Conservation (phyloP, 2,113 vertebrate species). For the Poicephalus meyeri region DNA sequence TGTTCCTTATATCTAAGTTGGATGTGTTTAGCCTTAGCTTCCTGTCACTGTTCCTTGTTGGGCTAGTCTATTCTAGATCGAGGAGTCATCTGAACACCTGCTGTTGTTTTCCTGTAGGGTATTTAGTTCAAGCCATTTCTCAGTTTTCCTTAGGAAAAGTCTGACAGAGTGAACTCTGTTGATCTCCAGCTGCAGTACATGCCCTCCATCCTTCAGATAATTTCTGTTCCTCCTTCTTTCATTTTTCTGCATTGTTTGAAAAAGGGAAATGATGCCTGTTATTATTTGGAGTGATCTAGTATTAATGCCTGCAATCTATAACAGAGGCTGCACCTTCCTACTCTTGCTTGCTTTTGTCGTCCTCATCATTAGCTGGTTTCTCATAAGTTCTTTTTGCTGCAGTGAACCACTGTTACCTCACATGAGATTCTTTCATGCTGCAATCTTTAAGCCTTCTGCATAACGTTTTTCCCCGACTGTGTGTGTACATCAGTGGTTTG, state of each 20-base stretch:
- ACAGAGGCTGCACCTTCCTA: background rate
- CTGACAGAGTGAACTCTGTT: background rate
- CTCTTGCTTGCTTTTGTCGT: background rate
- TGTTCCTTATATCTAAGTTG: background rate
- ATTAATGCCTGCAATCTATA: background rate
- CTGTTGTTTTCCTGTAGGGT: background rate
- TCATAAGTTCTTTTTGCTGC: background rate
- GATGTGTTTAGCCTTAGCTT: background rate
- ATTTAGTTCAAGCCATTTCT: background rate
- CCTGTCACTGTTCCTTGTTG: background rate
- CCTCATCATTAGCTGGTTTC: rapidly evolving
- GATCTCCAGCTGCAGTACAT: background rate
- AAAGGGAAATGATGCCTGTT: background rate
- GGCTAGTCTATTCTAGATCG: background rate
- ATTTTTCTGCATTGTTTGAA: background rate
- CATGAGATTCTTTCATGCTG: background rate
- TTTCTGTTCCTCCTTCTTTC: background rate
- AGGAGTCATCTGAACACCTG: background rate
- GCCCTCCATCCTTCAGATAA: background rate
- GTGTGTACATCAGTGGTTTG: background rate
- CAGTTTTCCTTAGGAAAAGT: background rate
- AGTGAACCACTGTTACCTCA: background rate
- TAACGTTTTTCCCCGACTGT: rapidly evolving
- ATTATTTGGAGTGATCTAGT: background rate
- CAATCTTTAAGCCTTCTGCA: background rate